Base-by-base conservation (phyloP, 2,113 vertebrate species). In the Ceyx cyanopectus region DNA sequence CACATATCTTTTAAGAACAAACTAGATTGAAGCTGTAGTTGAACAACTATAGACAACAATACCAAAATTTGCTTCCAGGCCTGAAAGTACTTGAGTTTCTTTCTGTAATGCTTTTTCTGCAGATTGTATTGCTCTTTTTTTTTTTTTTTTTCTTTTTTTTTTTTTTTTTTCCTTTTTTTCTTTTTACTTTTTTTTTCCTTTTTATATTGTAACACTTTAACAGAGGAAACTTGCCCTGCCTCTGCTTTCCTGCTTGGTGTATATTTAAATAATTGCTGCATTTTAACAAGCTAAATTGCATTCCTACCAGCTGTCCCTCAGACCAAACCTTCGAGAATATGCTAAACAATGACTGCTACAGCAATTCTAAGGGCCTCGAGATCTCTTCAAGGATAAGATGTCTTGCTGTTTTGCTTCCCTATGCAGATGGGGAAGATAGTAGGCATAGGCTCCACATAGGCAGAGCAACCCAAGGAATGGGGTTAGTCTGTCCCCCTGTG, bases 261-360 rank as follows among this genome's bases (percentile, higher is more conserved):
- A 75, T 81, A 94, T 96, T 96, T 85, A 95, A 96, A 95, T 96
- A 95, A 96, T 92, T 90, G 85, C 90, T 93, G 89, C 92, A 94
- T 95, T 95, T 95, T 93, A 94, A 96, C 77, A 79, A 93, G 57
- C 37, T 87, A 82, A 95, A 95, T 90, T 94, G 77, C 67, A 89
- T 94, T 93, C 84, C 60, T 70, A 92, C 92, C 91, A 95, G 90
- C 92, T 95, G 91, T 87, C 84, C 56, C 84, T 91, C 91, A 67
- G 70, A 92, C 85, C 92, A 91, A 91, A 84, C 70, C 87, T 92
- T 95, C 87, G 95, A 96, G 94, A 85, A 87, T 95, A 90, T 96
- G 91, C 81, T 92, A 95, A 93, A 69, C 87, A 92, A 92, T 72
- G 85, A 94, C 88, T 87, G 87, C 83, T 81, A 74, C 84, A 85